phyloP scores from a whole-genome alignment of 2,113 vertebrate genomes.

The Donacobius atricapilla region DNA sequence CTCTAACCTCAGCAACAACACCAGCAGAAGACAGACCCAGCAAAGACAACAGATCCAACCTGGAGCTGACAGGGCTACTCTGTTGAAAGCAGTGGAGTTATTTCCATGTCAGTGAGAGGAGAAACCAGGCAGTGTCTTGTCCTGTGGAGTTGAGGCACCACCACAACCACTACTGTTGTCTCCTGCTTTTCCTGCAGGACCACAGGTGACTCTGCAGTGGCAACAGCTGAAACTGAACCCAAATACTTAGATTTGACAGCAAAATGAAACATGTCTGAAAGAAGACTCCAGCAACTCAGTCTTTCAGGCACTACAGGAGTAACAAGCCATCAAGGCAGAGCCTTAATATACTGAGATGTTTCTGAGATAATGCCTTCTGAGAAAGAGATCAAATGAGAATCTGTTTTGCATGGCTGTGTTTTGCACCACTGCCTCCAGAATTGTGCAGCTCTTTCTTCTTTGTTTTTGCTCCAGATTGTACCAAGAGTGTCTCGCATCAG shows the following conservation, averaged over 20 bases:
- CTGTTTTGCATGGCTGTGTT: neutral
- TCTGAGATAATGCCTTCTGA: slow-evolving; percentile 13
- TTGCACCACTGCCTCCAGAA: neutral
- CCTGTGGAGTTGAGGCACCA: neutral
- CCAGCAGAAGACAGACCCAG: neutral
- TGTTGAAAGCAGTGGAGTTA: neutral
- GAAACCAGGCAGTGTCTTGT: neutral
- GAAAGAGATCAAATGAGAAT: neutral
- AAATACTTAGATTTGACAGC: neutral
- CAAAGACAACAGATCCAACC: fast-evolving
- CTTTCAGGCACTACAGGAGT: neutral
- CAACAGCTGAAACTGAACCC: neutral
- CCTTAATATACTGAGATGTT: neutral
- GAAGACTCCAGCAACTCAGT: neutral
- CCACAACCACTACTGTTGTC: neutral
- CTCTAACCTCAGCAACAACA: neutral
- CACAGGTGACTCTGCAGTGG: neutral
- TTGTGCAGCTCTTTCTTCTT: neutral
- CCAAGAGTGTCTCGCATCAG: neutral
- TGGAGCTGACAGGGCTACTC: neutral
- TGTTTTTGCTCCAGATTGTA: neutral
- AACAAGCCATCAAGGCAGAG: neutral
- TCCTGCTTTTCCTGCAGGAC: neutral
- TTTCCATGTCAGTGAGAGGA: neutral
- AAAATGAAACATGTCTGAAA: neutral